Conservation (phyloP, 2,797 vertebrate genomes). For the Masticophis lateralis region DNA sequence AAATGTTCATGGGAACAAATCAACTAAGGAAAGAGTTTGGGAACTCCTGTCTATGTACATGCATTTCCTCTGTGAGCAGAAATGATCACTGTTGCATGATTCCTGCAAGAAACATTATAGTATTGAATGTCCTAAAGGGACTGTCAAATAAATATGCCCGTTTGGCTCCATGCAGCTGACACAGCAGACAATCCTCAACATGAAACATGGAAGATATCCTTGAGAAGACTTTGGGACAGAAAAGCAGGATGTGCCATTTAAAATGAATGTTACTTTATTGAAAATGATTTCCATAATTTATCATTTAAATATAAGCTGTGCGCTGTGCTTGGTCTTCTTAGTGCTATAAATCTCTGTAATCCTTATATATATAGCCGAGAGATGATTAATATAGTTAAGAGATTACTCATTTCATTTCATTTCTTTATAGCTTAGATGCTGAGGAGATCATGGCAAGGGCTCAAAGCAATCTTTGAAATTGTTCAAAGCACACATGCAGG, state of each 20-base stretch:
- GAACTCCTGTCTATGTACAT: neutral
- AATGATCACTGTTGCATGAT: neutral
- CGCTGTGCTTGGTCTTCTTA: neutral
- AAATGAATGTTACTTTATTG: neutral
- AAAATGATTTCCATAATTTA: neutral
- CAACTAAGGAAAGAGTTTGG: neutral
- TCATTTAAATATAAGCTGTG: neutral
- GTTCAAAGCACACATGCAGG: neutral
- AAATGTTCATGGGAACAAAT: neutral
- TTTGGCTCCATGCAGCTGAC: neutral
- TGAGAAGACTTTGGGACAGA: neutral
- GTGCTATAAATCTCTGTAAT: neutral
- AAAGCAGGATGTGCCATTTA: neutral
- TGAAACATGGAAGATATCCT: neutral
- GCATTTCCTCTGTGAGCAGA: constrained; percentile 1
- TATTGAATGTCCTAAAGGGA: neutral
- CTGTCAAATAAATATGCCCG: neutral
- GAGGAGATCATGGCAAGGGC: neutral
- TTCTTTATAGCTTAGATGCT: neutral
- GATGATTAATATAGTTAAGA: neutral
- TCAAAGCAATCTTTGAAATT: neutral
- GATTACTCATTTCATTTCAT: neutral
- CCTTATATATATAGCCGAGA: neutral
- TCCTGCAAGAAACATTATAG: neutral
- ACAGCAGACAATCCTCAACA: neutral